phyloP scores from a whole-genome alignment of 2,113 vertebrate species.

The Nycticryphes semicollaris region DNA sequence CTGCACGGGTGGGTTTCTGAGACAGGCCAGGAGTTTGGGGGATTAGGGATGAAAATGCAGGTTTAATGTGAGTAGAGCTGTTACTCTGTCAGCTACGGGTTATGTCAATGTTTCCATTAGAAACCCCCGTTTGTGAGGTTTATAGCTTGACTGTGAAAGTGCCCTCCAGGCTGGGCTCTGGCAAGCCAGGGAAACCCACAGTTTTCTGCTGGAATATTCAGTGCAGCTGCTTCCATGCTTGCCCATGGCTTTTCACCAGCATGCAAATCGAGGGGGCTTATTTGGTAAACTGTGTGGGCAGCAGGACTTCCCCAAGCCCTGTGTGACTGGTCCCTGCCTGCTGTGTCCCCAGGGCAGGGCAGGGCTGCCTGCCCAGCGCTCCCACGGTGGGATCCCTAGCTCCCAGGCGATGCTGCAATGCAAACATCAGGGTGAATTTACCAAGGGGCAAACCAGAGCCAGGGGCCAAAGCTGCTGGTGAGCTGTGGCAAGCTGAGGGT shows the following conservation, averaged over 20 bases:
- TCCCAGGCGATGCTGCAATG: not conserved
- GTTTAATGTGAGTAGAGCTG: conserved; percentile 35
- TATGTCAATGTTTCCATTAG: conserved; percentile 77
- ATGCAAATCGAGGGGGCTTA: not conserved
- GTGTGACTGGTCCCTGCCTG: not conserved
- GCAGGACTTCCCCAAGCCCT: not conserved
- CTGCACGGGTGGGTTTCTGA: not conserved
- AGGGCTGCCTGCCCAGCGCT: not conserved
- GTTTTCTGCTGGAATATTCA: conserved; percentile 43
- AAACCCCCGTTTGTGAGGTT: conserved; percentile 55
- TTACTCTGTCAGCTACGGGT: conserved; percentile 58
- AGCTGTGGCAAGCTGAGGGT: not conserved
- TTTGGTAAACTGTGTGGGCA: not conserved
- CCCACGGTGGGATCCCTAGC: not conserved
- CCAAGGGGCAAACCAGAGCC: not conserved
- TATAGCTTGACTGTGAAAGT: conserved; percentile 69
- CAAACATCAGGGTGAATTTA: not conserved
- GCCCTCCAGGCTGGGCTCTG: conserved; percentile 63
- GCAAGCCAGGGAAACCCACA: conserved; percentile 1
- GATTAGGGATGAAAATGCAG: conserved; percentile 12
- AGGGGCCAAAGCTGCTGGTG: not conserved
- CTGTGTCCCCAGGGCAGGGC: not conserved
- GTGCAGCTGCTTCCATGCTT: conserved; percentile 24
- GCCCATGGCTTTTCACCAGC: not conserved
- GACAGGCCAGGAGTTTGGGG: not conserved